Evolutionary conservation across 2,113 vertebrate genomes (phyloP).

Genomic region (Pseudonaja textilis): DNA sequence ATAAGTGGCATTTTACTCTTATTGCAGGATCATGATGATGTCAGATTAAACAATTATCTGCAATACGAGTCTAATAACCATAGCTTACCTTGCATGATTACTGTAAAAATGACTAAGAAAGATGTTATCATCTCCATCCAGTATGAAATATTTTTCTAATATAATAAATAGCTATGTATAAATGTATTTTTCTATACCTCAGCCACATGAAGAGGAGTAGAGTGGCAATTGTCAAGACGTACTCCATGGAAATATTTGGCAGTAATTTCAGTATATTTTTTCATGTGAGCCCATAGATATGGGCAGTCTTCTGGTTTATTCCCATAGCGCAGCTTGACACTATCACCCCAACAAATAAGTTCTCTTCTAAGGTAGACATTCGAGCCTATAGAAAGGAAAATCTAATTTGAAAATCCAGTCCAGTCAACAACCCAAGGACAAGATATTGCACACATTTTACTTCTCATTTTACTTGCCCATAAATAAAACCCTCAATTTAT

Average conservation of each 20-base stretch:
- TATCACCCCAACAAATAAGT: slow-evolving; percentile 95
- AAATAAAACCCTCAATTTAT: not conserved
- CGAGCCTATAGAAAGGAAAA: slow-evolving; percentile 74
- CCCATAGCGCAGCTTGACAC: slow-evolving; percentile 92
- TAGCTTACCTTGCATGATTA: not conserved
- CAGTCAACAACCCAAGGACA: not conserved
- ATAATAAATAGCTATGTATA: not conserved
- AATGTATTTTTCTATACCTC: slow-evolving; percentile 77
- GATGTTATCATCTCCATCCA: not conserved
- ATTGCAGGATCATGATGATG: not conserved
- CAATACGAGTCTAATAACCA: not conserved
- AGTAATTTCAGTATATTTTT: slow-evolving; percentile 91
- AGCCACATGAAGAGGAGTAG: slow-evolving; percentile 91
- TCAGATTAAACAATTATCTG: not conserved
- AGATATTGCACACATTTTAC: not conserved
- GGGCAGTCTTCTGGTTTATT: slow-evolving; percentile 89
- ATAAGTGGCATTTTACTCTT: not conserved
- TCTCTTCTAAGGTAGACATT: slow-evolving; percentile 92
- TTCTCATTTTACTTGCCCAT: not conserved
- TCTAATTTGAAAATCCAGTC: not conserved
- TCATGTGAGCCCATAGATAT: slow-evolving; percentile 95
- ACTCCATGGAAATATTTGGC: slow-evolving; percentile 89
- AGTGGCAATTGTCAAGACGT: slow-evolving; percentile 96
- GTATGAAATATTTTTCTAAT: not conserved
- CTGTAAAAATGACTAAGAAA: not conserved